Evolutionary conservation across 2,113 vertebrate genomes (phyloP).

Genomic region (Meleagris gallopavo): DNA sequence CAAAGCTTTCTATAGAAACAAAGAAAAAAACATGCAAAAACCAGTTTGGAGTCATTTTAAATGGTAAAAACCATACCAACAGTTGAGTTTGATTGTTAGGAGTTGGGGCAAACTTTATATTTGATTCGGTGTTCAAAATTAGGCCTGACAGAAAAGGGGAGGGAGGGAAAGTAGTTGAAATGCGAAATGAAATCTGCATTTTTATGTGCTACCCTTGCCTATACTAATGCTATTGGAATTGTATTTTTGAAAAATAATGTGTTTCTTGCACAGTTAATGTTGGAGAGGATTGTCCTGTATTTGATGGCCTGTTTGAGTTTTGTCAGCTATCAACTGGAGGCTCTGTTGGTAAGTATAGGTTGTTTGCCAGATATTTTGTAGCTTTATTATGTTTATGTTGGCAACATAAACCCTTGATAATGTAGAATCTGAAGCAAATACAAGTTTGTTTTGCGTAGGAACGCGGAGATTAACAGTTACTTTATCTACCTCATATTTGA

Average conservation of each 20-base stretch:
- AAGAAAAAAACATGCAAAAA: neutral
- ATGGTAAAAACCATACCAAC: neutral
- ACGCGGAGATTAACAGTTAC: neutral
- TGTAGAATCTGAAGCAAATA: neutral
- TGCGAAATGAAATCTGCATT: neutral
- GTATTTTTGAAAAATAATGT: neutral
- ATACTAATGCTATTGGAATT: neutral
- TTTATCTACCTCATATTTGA: neutral
- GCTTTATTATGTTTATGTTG: neutral
- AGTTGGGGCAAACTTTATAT: neutral
- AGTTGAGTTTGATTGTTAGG: neutral
- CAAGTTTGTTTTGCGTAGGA: neutral
- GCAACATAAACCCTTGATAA: neutral
- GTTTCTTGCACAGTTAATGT: constrained; percentile 82
- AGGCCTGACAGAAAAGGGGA: neutral
- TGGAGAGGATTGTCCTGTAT: constrained; percentile 88
- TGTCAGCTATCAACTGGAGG: constrained; percentile 87
- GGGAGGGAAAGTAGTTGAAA: neutral
- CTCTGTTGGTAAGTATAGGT: constrained; percentile 81
- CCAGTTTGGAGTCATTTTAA: neutral
- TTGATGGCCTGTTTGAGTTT: constrained; percentile 88
- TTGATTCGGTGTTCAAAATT: neutral
- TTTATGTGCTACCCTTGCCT: neutral
- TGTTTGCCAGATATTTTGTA: neutral
- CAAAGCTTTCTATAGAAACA: neutral